Percentiles rank a stretch among this genome's conserved stretches.
phyloP scores from a whole-genome alignment of 2,113 vertebrate species.

The Phodopus roborovskii region DNA sequence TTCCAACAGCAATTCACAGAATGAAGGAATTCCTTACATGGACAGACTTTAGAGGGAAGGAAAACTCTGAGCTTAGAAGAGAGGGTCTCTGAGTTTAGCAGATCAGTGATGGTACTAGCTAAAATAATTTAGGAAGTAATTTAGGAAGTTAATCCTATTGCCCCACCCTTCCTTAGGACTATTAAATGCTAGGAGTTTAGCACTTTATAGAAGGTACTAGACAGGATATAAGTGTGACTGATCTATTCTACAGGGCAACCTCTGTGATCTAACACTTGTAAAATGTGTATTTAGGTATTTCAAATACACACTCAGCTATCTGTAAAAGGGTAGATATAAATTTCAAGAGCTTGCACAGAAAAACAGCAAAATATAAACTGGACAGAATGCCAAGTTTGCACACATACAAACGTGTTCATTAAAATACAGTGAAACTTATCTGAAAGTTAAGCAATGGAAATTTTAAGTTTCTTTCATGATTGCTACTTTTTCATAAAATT shows the following conservation, averaged over 20 bases:
- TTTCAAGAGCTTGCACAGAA: neutral
- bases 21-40: neutral
- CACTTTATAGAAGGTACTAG: neutral
- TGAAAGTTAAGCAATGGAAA: neutral
- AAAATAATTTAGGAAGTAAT: neutral
- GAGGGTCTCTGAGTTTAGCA: neutral
- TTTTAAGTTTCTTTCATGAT: neutral
- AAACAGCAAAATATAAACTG: neutral
- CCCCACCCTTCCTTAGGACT: neutral
- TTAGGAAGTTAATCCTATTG: neutral
- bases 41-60: neutral
- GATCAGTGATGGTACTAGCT: neutral
- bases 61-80: neutral
- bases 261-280: neutral
- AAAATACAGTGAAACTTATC: neutral
- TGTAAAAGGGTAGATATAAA: neutral
- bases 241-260: neutral
- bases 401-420: neutral
- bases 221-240: neutral
- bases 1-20: neutral
- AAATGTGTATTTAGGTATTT: neutral
- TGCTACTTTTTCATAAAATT: neutral
- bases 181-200: neutral
- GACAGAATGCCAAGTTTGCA: neutral
- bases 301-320: neutral